These are phyloP conservation scores for Botia almorhae DNA, from an alignment of 2,797 vertebrate species.

Conservation along the genomic window DNA sequence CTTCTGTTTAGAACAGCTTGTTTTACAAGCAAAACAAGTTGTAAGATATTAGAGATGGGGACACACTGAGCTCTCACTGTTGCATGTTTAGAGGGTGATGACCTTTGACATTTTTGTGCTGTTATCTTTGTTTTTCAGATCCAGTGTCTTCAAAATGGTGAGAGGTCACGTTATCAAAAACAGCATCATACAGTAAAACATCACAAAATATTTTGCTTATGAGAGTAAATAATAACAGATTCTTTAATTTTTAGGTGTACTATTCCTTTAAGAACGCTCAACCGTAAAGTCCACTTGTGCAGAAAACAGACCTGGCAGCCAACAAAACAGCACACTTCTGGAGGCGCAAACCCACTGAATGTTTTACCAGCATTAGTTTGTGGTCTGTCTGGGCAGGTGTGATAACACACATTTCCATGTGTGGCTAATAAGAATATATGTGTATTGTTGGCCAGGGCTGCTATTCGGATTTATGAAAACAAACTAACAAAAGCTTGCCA, in stretches of 20 bases:
- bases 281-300: background rate
- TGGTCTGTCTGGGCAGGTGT: slow-evolving; percentile 36
- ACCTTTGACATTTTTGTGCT: background rate
- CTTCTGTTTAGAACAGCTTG: too few relatives aligned
- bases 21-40: too few relatives aligned
- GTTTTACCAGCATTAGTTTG: slow-evolving; percentile 21
- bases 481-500: background rate
- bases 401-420: slow-evolving; percentile 39
- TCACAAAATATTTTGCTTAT: background rate
- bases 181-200: background rate
- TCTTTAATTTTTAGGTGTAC: too few relatives aligned
- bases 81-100: background rate
- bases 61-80: background rate
- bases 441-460: background rate
- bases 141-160: background rate
- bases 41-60: too few relatives aligned
- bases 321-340: slow-evolving; percentile 31
- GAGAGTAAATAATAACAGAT: too few relatives aligned
- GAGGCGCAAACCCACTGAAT: background rate
- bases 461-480: slow-evolving; percentile 34
- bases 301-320: background rate
- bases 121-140: slow-evolving; percentile 2
- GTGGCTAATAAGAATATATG: slow-evolving; percentile 33
- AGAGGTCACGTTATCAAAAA: slow-evolving; percentile 1
- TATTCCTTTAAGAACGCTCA: too few relatives aligned